Evolutionary conservation across 2,888 invertebrate genomes (phyloP).

Genomic region (Sarcophaga caerulescens): DNA sequence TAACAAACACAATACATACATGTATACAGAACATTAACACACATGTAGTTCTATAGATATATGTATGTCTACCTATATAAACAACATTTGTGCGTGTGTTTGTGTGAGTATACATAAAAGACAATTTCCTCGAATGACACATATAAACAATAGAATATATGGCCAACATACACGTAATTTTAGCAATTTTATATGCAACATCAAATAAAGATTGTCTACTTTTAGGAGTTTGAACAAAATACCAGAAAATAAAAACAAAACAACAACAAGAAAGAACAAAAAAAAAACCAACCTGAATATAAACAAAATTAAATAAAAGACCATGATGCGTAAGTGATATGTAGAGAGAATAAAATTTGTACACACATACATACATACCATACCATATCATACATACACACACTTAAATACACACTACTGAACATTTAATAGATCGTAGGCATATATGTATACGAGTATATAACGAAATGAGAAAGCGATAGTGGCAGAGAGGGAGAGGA

Average conservation of each 20-base stretch:
- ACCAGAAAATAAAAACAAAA: background rate
- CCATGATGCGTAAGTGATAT: conserved; percentile 65
- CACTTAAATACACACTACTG: background rate
- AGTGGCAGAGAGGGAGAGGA: background rate
- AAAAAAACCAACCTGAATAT: background rate
- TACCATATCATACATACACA: conserved; percentile 10
- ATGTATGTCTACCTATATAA: background rate
- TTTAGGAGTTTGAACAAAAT: conserved; percentile 33
- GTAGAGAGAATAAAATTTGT: background rate
- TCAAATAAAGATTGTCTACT: conserved; percentile 45
- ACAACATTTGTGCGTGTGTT: background rate
- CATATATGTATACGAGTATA: conserved; percentile 1
- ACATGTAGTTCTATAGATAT: background rate
- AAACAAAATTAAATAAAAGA: conserved; percentile 39
- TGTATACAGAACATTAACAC: background rate
- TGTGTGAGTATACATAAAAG: background rate
- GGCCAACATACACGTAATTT: conserved; percentile 53
- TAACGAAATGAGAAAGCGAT: conserved; percentile 1
- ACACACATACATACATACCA: conserved; percentile 25
- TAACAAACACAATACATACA: background rate
- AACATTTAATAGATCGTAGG: background rate
- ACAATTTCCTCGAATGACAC: conserved; percentile 53
- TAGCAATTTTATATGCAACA: conserved; percentile 61
- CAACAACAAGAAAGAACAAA: background rate
- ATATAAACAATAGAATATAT: conserved; percentile 55